Conservation (phyloP, 2,888 invertebrate species). For the Nemoura dubitans region DNA sequence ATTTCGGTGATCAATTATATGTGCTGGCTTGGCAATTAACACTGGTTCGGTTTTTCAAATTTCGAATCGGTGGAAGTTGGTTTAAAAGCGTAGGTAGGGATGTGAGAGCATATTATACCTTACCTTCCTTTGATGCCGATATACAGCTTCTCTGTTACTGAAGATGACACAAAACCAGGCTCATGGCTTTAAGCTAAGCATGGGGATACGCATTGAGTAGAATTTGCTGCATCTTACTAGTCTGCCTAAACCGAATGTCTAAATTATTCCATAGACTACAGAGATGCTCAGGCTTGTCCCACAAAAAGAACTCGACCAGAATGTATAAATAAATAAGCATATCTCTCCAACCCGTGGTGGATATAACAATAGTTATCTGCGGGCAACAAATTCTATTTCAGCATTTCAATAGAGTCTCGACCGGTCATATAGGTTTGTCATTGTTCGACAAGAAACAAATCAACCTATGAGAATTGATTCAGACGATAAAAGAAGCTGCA, state of each 20-base stretch:
- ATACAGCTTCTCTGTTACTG: not conserved
- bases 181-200: not conserved
- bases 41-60: not conserved
- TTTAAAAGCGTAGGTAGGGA: too few species aligned
- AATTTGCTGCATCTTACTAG: not conserved
- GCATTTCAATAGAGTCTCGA: slow-evolving; percentile 8
- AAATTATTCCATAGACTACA: slow-evolving; percentile 8
- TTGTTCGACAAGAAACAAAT: slow-evolving; percentile 20
- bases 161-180: not conserved
- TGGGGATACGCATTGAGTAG: not conserved
- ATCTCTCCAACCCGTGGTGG: slow-evolving; percentile 25
- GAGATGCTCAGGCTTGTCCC: not conserved
- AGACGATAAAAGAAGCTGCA: not conserved
- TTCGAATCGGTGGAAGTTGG: not conserved
- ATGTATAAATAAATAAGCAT: slow-evolving; percentile 40
- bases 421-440: slow-evolving; percentile 14
- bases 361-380: slow-evolving; percentile 33
- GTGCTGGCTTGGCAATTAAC: not conserved
- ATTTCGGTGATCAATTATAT: not conserved
- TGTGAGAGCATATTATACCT: too few species aligned
- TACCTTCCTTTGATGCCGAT: not conserved
- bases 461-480: slow-evolving; percentile 14
- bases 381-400: slow-evolving; percentile 33
- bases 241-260: slow-evolving; percentile 1
- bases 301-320: slow-evolving; percentile 31